phyloP scores from a whole-genome alignment of 2,888 invertebrate genomes.

The Scrobipalpa costella region DNA sequence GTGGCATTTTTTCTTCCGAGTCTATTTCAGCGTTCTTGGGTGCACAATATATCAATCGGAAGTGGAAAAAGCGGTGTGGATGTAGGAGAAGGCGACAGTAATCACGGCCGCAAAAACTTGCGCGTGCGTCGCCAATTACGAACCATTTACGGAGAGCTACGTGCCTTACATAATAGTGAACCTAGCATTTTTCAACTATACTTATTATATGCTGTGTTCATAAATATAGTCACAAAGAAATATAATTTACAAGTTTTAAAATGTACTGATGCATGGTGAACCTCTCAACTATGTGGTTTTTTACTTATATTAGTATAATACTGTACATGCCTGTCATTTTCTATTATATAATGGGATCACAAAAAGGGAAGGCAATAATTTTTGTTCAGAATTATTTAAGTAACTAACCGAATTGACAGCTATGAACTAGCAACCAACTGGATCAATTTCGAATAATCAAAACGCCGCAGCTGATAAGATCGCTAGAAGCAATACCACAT shows the following conservation, averaged over 20 bases:
- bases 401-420: too few relatives aligned
- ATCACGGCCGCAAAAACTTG: slow-evolving; percentile 66
- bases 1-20: background rate
- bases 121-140: slow-evolving; percentile 73
- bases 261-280: too few relatives aligned
- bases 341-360: too few relatives aligned
- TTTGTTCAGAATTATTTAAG: too few relatives aligned
- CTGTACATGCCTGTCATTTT: too few relatives aligned
- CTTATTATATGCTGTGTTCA: background rate
- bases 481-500: background rate
- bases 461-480: background rate
- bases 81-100: slow-evolving; percentile 59
- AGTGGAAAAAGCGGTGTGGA: slow-evolving; percentile 70
- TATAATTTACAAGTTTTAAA: background rate
- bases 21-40: slow-evolving; percentile 34
- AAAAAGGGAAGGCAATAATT: too few relatives aligned
- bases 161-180: slow-evolving; percentile 69
- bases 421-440: too few relatives aligned
- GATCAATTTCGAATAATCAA: background rate
- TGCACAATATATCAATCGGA: slow-evolving; percentile 68
- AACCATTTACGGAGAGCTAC: slow-evolving; percentile 71
- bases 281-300: too few relatives aligned
- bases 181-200: slow-evolving; percentile 53
- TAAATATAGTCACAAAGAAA: background rate
- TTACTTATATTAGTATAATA: too few relatives aligned